Evolutionary conservation across 2,797 vertebrate genomes (phyloP), one percentile per base, ranked within the genome.

Genomic region (Lepidocolaptes lacrymiger): DNA sequence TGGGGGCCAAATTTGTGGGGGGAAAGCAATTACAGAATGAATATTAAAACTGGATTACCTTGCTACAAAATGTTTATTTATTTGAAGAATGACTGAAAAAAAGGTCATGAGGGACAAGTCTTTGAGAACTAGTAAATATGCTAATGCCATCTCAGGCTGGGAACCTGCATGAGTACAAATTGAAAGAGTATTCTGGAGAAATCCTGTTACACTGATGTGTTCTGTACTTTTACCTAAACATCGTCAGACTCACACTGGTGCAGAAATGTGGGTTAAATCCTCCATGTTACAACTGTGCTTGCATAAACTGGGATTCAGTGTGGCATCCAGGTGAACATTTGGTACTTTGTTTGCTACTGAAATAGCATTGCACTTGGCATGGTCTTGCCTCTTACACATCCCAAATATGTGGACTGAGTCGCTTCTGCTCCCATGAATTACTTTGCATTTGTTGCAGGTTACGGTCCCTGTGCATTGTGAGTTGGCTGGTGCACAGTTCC

Each of bases 271-370:
- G 2, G 17, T 85, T 83, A 72, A 76, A 79, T 61, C 55, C 23
- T 73, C 5, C 4, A 0, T 1, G 1, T 16, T 58, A 10, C 27
- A 17, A 20, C 41, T 0, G 0, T 49, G 34, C 23, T 69, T 62
- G 22, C 7, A 28, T 23, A 36, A 83, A 48, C 15, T 46, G 84
- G 23, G 62, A 54, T 73, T 69, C 22, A 63, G 27, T 0, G 0
- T 55, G 44, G 23, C 44, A 41, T 46, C 39, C 36, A 52, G 23
- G 41, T 72, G 49, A 67, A 52, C n/a, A 21, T 71, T 49, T 9
- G 18, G 52, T 51, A 39, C 21, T 85, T 48, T 1, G 0, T 85
- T 48, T 1, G 0, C 43, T 52, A 6, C 39, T 77, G 76, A 51
- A 44, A 26, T 21, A 51, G 28, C 18, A 5, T 15, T 23, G 28